These are phyloP conservation scores for Bovichtus diacanthus DNA, from an alignment of 2,797 vertebrate species.

Conservation along the genomic window DNA sequence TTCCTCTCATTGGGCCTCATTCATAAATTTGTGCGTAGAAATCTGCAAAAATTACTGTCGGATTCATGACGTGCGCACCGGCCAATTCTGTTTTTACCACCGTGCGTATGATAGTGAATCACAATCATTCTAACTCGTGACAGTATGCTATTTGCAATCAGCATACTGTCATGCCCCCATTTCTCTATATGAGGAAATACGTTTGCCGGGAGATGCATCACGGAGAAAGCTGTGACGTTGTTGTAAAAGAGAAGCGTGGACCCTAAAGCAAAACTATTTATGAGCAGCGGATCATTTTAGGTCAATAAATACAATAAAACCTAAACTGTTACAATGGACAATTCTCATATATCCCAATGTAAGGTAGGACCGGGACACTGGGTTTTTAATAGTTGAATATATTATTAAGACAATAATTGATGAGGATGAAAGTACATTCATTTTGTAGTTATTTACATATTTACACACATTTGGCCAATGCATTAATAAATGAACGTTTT, in stretches of 20 bases:
- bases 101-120: not conserved
- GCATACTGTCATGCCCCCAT: not conserved
- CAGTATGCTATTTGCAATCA: not conserved
- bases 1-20: constrained; percentile 4
- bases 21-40: too few species aligned
- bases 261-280: too few species aligned
- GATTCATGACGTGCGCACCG: too few species aligned
- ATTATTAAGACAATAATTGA: not conserved
- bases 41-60: too few species aligned
- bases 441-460: not conserved
- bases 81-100: not conserved
- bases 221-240: too few species aligned
- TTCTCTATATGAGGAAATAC: too few species aligned
- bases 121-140: not conserved
- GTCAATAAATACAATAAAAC: too few species aligned
- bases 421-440: not conserved
- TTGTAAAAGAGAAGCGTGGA: too few species aligned
- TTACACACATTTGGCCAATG: not conserved
- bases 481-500: too few species aligned
- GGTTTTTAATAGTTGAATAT: not conserved
- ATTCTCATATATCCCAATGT: not conserved
- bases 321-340: too few species aligned
- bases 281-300: too few species aligned
- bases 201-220: too few species aligned
- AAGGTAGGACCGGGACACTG: not conserved